phyloP scores from a whole-genome alignment of 2,113 vertebrate species.

The Microtus oregoni region DNA sequence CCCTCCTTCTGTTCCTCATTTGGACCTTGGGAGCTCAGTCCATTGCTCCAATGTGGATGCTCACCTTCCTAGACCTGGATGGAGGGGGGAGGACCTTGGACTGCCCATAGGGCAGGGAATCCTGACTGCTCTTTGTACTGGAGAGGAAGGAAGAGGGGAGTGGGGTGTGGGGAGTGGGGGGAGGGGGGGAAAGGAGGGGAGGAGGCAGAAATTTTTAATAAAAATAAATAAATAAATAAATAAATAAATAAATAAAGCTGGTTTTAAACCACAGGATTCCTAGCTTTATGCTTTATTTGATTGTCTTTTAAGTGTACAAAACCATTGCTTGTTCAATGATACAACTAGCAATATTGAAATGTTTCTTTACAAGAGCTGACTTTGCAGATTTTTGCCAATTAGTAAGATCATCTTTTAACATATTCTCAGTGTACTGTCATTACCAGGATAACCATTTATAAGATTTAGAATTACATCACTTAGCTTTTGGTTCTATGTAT shows the following conservation, averaged over 20 bases:
- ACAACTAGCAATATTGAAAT: slow-evolving; percentile 39
- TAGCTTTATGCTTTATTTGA: slow-evolving; percentile 63
- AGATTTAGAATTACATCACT: neutral
- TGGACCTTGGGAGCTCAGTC: too few relatives aligned
- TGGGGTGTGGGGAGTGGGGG: too few relatives aligned
- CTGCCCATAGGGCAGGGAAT: too few relatives aligned
- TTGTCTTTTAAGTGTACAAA: slow-evolving; percentile 52
- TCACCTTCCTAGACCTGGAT: too few relatives aligned
- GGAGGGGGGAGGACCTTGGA: too few relatives aligned
- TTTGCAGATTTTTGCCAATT: neutral
- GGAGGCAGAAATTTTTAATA: too few relatives aligned
- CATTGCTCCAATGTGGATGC: too few relatives aligned
- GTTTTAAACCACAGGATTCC: slow-evolving; percentile 54
- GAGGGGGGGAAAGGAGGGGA: too few relatives aligned
- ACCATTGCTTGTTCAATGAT: neutral
- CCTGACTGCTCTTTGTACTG: too few relatives aligned
- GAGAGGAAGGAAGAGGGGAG: too few relatives aligned
- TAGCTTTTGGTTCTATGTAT: neutral
- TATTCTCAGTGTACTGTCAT: slow-evolving; percentile 6
- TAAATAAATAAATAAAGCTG: slow-evolving; percentile 71
- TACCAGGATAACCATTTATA: slow-evolving; percentile 44
- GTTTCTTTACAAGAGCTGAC: slow-evolving; percentile 23
- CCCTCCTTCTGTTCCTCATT: too few relatives aligned
- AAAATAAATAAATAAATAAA: too few relatives aligned
- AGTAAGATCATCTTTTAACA: slow-evolving; percentile 7